These are phyloP conservation scores for Sphaerophoria taeniata DNA, from an alignment of 2,888 invertebrate genomes.

Conservation along the genomic window DNA sequence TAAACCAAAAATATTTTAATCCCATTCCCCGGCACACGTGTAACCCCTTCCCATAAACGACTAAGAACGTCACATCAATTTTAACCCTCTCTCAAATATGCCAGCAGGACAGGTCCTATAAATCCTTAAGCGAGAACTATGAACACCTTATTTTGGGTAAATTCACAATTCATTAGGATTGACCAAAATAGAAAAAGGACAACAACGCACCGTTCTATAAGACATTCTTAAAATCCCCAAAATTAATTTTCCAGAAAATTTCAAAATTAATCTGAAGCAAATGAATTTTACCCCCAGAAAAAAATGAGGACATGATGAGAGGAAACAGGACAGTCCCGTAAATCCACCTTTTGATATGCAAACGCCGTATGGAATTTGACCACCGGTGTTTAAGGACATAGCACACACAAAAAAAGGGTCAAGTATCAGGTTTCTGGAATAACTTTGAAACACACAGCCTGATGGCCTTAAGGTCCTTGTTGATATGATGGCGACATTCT, in stretches of 20 bases:
- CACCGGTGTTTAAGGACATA: constrained; percentile 63
- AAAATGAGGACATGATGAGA: background rate
- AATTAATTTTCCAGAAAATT: constrained; percentile 82
- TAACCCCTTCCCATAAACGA: constrained; percentile 60
- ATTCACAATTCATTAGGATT: constrained; percentile 73
- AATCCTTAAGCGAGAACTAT: constrained; percentile 64
- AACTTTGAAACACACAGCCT: background rate
- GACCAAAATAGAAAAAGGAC: constrained; percentile 53
- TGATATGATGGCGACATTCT: constrained; percentile 43
- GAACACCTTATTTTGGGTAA: constrained; percentile 71
- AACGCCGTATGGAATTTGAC: constrained; percentile 72
- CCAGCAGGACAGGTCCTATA: background rate
- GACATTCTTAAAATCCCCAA: constrained; percentile 76
- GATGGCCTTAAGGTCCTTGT: background rate
- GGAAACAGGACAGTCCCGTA: constrained; percentile 22
- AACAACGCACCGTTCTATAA: constrained; percentile 46
- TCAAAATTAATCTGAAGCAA: constrained; percentile 80
- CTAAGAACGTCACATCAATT: constrained; percentile 44
- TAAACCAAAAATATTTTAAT: constrained; percentile 71
- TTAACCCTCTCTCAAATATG: background rate
- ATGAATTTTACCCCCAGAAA: constrained; percentile 33
- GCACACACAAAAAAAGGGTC: constrained; percentile 50
- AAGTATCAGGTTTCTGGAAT: constrained; percentile 11
- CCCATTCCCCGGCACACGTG: constrained; percentile 47
- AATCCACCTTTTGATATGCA: constrained; percentile 73